Percentiles rank a stretch among this genome's conserved stretches.
These are phyloP conservation scores for Dynastes tityus DNA, from an alignment of 2,888 invertebrate species.

Conservation along the genomic window DNA sequence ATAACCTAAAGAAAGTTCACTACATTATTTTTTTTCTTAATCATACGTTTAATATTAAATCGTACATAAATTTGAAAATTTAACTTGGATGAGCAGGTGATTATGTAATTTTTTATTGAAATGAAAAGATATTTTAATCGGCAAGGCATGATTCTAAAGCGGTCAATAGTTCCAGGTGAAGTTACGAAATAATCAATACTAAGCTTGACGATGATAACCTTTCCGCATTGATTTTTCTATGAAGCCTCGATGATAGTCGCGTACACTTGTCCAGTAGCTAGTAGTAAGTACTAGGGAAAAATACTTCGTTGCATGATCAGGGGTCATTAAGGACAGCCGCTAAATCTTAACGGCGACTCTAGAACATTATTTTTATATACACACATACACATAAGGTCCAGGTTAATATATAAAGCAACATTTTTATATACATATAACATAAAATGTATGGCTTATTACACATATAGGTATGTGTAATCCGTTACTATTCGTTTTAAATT, in stretches of 20 bases:
- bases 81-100: no score
- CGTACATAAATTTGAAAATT: no score
- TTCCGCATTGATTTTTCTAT: conserved; percentile 65
- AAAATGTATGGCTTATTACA: no score
- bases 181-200: conserved; percentile 61
- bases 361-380: conserved; percentile 2
- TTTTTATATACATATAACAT: no score
- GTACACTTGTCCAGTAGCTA: conserved; percentile 9
- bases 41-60: no score
- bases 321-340: conserved; percentile 23
- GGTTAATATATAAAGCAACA: not conserved
- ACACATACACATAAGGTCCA: conserved; percentile 1
- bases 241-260: conserved; percentile 8
- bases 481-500: no score
- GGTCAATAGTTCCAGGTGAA: conserved; percentile 52
- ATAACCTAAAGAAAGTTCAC: no score
- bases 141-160: conserved; percentile 42
- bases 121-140: conserved; percentile 3
- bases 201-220: conserved; percentile 65
- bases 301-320: conserved; percentile 41
- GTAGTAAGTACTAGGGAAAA: not conserved
- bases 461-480: no score
- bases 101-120: not conserved
- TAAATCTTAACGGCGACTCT: conserved; percentile 15
- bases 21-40: no score